Percentiles rank a stretch among this genome's conserved stretches.
phyloP scores from a whole-genome alignment of 2,797 vertebrate genomes.

The Cuniculus paca region DNA sequence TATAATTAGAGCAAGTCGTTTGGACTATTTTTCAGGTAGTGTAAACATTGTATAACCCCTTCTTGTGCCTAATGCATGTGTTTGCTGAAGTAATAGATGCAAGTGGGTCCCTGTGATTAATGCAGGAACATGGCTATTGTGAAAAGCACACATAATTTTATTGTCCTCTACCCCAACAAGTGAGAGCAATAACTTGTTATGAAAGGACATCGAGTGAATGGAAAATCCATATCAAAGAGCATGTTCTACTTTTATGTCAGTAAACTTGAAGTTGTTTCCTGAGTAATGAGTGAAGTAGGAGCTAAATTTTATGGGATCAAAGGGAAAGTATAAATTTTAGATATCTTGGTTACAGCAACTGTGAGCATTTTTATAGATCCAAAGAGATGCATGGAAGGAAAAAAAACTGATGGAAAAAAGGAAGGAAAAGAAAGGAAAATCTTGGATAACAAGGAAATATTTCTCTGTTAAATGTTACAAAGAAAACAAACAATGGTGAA shows the following conservation, averaged over 20 bases:
- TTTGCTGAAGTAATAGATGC: neutral
- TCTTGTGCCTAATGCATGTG: neutral
- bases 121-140: neutral
- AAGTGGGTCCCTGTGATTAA: neutral
- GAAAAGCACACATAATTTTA: conserved; percentile 41
- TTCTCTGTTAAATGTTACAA: neutral
- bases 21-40: neutral
- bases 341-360: conserved; percentile 1
- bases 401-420: conserved; percentile 19
- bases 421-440: conserved; percentile 25
- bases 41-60: neutral
- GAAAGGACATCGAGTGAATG: conserved; percentile 69
- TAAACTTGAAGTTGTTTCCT: conserved; percentile 70
- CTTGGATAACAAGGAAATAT: neutral
- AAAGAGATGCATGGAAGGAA: conserved; percentile 16
- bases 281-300: conserved; percentile 71
- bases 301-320: conserved; percentile 72
- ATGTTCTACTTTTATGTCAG: conserved; percentile 67
- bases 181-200: conserved; percentile 63
- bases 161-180: neutral
- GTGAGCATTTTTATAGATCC: conserved; percentile 56
- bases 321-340: conserved; percentile 76
- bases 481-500: neutral
- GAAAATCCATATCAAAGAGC: conserved; percentile 71
- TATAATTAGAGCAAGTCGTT: neutral